Conservation (phyloP, 2,888 invertebrate genomes). For the Philereme transversata region DNA sequence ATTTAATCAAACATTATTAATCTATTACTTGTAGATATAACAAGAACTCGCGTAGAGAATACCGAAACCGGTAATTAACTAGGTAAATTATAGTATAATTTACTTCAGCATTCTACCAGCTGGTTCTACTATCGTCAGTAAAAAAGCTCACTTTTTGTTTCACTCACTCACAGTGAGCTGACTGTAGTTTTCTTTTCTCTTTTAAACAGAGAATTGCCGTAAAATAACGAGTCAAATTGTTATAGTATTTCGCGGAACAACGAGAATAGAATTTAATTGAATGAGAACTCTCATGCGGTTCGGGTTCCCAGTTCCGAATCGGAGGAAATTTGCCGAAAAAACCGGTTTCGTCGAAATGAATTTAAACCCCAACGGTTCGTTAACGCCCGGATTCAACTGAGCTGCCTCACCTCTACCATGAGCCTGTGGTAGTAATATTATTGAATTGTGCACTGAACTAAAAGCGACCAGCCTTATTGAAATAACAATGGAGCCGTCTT, state of each 20-base stretch:
- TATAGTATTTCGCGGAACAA: slow-evolving; percentile 32
- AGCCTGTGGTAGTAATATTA: slow-evolving; percentile 23
- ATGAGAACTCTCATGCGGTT: slow-evolving; percentile 36
- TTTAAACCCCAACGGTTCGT: slow-evolving; percentile 35
- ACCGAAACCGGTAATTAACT: no score
- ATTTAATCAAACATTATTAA: no score
- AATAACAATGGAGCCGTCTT: slow-evolving; percentile 16
- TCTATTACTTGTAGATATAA: no score
- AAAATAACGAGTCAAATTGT: slow-evolving; percentile 30
- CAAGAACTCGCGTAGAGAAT: no score
- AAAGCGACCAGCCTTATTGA: slow-evolving; percentile 18
- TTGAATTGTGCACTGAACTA: slow-evolving; percentile 26
- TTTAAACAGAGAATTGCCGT: slow-evolving; percentile 25
- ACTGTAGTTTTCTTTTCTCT: background rate
- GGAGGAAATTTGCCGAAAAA: slow-evolving; percentile 31
- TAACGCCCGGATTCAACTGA: slow-evolving; percentile 19
- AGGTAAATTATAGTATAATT: no score
- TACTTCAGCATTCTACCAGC: no score
- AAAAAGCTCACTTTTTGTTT: background rate
- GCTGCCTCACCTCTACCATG: slow-evolving; percentile 12
- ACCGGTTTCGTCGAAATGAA: slow-evolving; percentile 29
- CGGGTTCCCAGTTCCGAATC: slow-evolving; percentile 31
- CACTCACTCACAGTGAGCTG: slow-evolving; percentile 4
- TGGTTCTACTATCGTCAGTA: no score
- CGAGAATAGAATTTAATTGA: slow-evolving; percentile 39